A percentile compares a stretch with the other conserved stretches of the same genome.
phyloP scores from a whole-genome alignment of 2,113 vertebrate species.

The Pampusana beccarii region DNA sequence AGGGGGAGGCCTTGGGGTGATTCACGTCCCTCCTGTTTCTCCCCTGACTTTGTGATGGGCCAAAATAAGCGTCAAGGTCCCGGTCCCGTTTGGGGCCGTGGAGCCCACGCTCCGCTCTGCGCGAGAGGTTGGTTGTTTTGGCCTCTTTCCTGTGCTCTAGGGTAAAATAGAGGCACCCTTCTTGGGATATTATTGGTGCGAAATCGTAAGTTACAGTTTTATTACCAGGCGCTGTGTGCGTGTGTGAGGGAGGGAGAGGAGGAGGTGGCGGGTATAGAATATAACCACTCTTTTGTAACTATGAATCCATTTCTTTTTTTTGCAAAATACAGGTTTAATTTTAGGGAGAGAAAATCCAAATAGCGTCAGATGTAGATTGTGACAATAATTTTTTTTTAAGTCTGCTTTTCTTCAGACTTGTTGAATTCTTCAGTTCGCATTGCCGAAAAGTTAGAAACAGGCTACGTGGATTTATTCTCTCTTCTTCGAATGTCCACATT shows the following conservation, averaged over 20 bases:
- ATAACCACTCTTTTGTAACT: conserved; percentile 58
- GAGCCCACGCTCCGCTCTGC: conserved; percentile 48
- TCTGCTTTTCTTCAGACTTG: not conserved
- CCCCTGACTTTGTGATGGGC: not conserved
- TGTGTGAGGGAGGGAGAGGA: conserved; percentile 45
- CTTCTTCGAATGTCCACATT: not conserved
- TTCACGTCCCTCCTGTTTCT: not conserved
- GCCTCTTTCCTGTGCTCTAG: conserved; percentile 61
- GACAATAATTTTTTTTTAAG: not conserved
- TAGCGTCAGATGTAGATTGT: not conserved
- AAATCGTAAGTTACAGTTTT: conserved; percentile 68
- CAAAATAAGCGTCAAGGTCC: conserved; percentile 21
- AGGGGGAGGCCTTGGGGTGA: not conserved
- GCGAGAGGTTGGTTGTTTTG: conserved; percentile 68
- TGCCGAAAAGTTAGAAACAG: not conserved
- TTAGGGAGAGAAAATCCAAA: not conserved
- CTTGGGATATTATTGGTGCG: conserved; percentile 59
- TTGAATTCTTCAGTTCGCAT: not conserved
- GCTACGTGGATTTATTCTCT: not conserved
- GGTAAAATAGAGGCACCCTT: conserved; percentile 59
- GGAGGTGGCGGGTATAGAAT: not conserved
- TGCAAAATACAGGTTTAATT: conserved; percentile 6
- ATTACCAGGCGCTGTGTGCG: conserved; percentile 61
- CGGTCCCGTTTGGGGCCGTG: not conserved
- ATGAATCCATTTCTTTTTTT: not conserved